Conservation (phyloP, 2,888 invertebrate genomes). For the Nemapogon koenigi region DNA sequence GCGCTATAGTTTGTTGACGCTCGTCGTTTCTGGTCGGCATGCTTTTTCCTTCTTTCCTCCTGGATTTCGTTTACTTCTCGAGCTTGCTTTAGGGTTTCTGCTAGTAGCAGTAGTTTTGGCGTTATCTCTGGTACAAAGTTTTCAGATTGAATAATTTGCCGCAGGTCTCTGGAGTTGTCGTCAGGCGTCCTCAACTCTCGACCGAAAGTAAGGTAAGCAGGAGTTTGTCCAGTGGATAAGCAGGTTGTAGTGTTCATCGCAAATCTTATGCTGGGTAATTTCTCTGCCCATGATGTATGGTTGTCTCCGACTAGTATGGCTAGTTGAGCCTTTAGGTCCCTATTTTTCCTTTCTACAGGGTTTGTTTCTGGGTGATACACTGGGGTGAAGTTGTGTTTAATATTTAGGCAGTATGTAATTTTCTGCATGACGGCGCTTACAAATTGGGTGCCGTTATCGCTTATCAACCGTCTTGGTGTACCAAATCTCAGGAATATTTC, state of each 20-base stretch:
- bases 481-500: constrained; percentile 30
- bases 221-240: constrained; percentile 13
- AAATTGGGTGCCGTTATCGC: constrained; percentile 30
- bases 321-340: constrained; percentile 18
- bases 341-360: constrained; percentile 16
- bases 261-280: constrained; percentile 27
- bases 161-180: constrained; percentile 13
- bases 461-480: constrained; percentile 23
- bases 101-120: constrained; percentile 11
- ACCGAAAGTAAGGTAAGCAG: constrained; percentile 21
- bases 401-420: constrained; percentile 16
- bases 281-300: constrained; percentile 23
- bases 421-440: constrained; percentile 27
- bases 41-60: constrained; percentile 13
- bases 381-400: constrained; percentile 22
- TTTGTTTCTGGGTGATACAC: constrained; percentile 25
- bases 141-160: constrained; percentile 9
- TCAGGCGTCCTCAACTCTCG: constrained; percentile 18
- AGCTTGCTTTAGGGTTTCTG: constrained; percentile 7
- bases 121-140: constrained; percentile 13
- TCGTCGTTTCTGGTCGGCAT: not conserved
- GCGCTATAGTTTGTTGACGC: not conserved
- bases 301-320: constrained; percentile 14
- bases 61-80: constrained; percentile 11
- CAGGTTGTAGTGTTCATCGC: constrained; percentile 28